A percentile compares a stretch with the other conserved stretches of the same genome.
Evolutionary conservation across 2,113 vertebrate genomes (phyloP).

Genomic region (Perca fluviatilis): DNA sequence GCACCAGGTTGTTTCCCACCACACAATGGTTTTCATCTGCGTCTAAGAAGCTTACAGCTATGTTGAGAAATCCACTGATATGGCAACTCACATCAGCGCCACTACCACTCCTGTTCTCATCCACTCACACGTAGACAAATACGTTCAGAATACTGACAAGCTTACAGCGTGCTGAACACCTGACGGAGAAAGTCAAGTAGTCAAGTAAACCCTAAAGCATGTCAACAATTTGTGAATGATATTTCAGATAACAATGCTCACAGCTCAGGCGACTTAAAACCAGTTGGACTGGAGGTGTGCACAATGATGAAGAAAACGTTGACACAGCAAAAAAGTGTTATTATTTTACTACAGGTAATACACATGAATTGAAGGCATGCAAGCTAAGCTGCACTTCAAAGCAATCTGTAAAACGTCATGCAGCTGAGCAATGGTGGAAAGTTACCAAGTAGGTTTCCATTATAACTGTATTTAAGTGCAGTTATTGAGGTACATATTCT

Average conservation of each 20-base stretch:
- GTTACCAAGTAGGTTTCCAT: background rate
- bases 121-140: slow-evolving; percentile 22
- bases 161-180: slow-evolving; percentile 18
- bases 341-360: slow-evolving; percentile 21
- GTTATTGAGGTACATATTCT: background rate
- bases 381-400: background rate
- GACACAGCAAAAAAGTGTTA: slow-evolving; percentile 24
- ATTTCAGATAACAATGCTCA: slow-evolving; percentile 11
- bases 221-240: slow-evolving; percentile 49
- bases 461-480: background rate
- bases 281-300: slow-evolving; percentile 1
- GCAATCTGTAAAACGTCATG: background rate
- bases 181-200: slow-evolving; percentile 58
- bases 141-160: background rate
- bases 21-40: slow-evolving; percentile 42
- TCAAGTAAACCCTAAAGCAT: slow-evolving; percentile 66
- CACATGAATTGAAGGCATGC: background rate
- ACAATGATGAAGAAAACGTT: background rate
- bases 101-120: slow-evolving; percentile 26
- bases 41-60: slow-evolving; percentile 65
- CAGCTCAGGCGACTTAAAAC: background rate
- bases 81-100: slow-evolving; percentile 46
- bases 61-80: slow-evolving; percentile 65
- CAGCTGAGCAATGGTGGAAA: background rate
- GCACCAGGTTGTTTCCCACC: slow-evolving; percentile 40